Conservation (phyloP, 2,113 vertebrate genomes). For the Anoura caudifer region DNA sequence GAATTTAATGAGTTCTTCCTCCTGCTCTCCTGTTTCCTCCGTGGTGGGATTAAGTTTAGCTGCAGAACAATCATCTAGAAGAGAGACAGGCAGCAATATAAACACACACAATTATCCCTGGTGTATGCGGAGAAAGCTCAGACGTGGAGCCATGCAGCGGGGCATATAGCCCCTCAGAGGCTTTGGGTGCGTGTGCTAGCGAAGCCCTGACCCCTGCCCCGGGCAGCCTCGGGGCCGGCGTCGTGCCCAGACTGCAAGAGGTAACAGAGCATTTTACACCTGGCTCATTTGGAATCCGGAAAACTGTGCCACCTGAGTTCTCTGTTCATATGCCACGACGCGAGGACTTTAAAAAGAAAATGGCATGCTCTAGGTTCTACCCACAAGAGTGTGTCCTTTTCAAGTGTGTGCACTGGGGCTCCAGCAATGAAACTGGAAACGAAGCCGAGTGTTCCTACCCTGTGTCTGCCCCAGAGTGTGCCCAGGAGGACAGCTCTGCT, state of each 20-base stretch:
- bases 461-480: neutral
- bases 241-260: neutral
- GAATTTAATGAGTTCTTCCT: neutral
- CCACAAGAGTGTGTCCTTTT: neutral
- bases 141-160: neutral
- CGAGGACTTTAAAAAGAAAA: neutral
- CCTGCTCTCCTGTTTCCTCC: neutral
- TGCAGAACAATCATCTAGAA: neutral
- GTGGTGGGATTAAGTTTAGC: neutral
- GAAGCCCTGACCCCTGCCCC: rapidly evolving
- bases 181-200: rapidly evolving
- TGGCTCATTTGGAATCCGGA: neutral
- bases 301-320: neutral
- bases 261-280: neutral
- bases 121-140: neutral
- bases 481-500: neutral
- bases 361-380: neutral
- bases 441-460: neutral
- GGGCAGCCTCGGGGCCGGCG: neutral
- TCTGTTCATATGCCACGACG: neutral
- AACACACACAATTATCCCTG: neutral
- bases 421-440: neutral
- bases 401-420: neutral
- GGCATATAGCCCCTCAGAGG: neutral
- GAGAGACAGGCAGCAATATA: neutral